phyloP scores from a whole-genome alignment of 2,113 vertebrate genomes.

The Salvelinus alpinus region DNA sequence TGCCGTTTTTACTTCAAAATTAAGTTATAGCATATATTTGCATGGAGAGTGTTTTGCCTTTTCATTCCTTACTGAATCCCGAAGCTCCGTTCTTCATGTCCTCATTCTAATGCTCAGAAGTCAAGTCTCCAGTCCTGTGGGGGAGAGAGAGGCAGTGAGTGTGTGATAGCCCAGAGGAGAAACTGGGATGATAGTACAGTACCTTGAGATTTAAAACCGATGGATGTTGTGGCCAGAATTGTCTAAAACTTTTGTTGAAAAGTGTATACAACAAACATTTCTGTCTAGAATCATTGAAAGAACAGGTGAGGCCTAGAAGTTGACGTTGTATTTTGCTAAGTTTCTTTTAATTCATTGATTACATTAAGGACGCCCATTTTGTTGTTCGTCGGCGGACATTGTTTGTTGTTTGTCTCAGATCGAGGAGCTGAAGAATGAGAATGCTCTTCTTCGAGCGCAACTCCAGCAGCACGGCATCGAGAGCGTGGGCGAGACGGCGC shows the following conservation, averaged over 20 bases:
- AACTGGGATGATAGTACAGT: conserved; percentile 44
- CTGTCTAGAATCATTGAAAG: conserved; percentile 27
- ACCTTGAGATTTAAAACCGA: conserved; percentile 48
- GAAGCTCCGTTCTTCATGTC: conserved; percentile 32
- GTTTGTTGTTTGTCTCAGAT: conserved; percentile 68
- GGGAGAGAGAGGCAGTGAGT: conserved; percentile 34
- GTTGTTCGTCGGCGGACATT: background rate
- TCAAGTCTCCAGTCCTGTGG: conserved; percentile 31
- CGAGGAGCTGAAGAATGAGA: conserved; percentile 88
- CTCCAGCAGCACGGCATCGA: conserved; percentile 85
- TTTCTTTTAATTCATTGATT: background rate
- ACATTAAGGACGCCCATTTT: conserved; percentile 34
- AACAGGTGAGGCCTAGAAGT: conserved; percentile 17
- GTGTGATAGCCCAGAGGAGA: conserved; percentile 41
- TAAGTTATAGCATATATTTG: conserved; percentile 41
- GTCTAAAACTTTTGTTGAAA: conserved; percentile 30
- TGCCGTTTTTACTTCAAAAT: conserved; percentile 44
- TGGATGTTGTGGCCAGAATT: conserved; percentile 42
- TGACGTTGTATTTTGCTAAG: background rate
- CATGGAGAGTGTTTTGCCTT: background rate
- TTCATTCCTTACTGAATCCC: conserved; percentile 41
- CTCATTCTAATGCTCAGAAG: conserved; percentile 55
- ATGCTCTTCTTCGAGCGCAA: conserved; percentile 81
- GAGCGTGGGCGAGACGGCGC: conserved; percentile 73
- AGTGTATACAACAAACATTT: conserved; percentile 34